Percentiles rank a stretch among this genome's conserved stretches.
phyloP scores from a whole-genome alignment of 2,113 vertebrate genomes.

The Syrrhaptes paradoxus region DNA sequence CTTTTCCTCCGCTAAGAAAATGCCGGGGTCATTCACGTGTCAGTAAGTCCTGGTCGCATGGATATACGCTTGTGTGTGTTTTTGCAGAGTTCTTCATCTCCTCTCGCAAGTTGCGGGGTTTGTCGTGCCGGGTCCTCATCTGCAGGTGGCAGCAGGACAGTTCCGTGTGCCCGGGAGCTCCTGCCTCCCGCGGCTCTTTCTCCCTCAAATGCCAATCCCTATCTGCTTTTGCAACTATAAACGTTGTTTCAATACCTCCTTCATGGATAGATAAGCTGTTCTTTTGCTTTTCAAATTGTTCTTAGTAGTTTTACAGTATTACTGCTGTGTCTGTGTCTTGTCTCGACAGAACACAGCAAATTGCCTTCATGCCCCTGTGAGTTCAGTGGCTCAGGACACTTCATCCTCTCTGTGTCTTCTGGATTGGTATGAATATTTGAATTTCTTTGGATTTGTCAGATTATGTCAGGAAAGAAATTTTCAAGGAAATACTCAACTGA shows the following conservation, averaged over 20 bases:
- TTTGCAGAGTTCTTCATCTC: not conserved
- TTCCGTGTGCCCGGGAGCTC: accelerated
- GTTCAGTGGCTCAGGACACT: not conserved
- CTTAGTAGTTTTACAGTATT: not conserved
- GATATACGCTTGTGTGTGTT: not conserved
- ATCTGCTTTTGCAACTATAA: not conserved
- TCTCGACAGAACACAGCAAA: not conserved
- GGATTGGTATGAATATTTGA: not conserved
- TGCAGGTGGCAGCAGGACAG: not conserved
- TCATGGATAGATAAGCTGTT: not conserved
- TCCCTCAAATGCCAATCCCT: not conserved
- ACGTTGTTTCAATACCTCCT: not conserved
- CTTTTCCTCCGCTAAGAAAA: not conserved
- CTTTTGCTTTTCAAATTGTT: not conserved
- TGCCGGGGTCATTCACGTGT: not conserved
- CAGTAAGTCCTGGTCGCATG: not conserved
- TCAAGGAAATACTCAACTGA: not conserved
- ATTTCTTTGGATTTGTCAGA: not conserved
- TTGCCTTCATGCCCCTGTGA: not conserved
- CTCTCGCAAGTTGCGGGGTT: not conserved
- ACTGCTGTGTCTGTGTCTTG: not conserved
- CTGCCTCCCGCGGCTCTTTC: not conserved
- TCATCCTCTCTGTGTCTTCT: not conserved
- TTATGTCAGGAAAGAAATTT: not conserved
- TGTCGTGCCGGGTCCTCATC: not conserved